Conservation (phyloP, 2,888 invertebrate species). For the Oscheius sp. region DNA sequence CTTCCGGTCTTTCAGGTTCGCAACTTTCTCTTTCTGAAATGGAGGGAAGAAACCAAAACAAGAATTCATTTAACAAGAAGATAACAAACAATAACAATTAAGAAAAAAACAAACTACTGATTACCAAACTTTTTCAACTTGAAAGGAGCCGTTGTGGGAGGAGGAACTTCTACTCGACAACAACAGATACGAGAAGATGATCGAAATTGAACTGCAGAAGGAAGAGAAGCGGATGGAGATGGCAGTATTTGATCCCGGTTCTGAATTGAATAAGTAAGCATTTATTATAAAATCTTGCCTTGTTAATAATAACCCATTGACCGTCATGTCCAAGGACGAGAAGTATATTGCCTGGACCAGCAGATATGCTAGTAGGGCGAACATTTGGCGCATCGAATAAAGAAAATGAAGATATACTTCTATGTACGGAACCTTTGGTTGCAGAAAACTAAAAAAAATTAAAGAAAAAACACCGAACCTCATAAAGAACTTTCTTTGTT, state of each 20-base stretch:
- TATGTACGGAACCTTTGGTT: constrained; percentile 14
- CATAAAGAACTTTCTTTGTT: constrained; percentile 39
- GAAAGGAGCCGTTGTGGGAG: constrained; percentile 38
- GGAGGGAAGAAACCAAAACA: neutral
- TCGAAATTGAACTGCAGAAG: constrained; percentile 27
- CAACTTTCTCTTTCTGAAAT: constrained; percentile 26
- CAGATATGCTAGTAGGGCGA: constrained; percentile 16
- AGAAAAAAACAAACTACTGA: constrained; percentile 32
- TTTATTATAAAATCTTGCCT: constrained; percentile 25
- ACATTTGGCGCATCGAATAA: constrained; percentile 1
- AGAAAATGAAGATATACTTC: constrained; percentile 4
- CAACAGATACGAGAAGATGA: constrained; percentile 7
- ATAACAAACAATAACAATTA: constrained; percentile 18
- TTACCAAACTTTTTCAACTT: constrained; percentile 46
- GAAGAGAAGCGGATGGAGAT: neutral
- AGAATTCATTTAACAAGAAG: neutral
- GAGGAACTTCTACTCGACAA: constrained; percentile 16
- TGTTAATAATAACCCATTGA: constrained; percentile 41
- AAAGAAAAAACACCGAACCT: constrained; percentile 27
- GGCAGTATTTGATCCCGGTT: constrained; percentile 6
- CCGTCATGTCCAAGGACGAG: constrained; percentile 38
- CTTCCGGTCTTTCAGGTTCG: constrained; percentile 7
- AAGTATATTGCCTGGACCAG: constrained; percentile 22
- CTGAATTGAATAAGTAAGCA: constrained; percentile 5
- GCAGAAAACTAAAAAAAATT: constrained; percentile 17